A percentile compares a stretch with the other conserved stretches of the same genome.
Conservation (phyloP, 2,888 invertebrate species). For the Tillus elongatus region DNA sequence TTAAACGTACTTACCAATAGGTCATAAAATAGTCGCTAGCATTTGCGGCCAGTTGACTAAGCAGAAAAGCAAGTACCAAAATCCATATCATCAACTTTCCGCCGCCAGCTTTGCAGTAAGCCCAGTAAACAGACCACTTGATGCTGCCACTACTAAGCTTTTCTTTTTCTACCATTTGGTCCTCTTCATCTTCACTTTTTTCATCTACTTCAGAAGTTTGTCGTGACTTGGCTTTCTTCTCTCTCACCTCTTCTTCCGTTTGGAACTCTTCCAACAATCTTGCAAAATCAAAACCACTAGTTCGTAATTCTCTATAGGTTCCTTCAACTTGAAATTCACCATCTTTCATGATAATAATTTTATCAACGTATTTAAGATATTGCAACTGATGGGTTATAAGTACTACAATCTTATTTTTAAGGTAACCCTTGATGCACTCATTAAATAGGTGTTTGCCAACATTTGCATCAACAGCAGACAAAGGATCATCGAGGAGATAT, state of each 20-base stretch:
- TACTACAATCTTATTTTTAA: conserved; percentile 52
- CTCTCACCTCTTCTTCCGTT: conserved; percentile 31
- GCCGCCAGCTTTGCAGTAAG: conserved; percentile 49
- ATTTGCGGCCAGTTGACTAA: conserved; percentile 54
- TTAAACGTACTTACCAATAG: conserved; percentile 47
- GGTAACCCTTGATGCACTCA: conserved; percentile 55
- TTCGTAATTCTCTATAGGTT: conserved; percentile 38
- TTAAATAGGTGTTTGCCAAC: conserved; percentile 68
- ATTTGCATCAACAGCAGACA: conserved; percentile 72
- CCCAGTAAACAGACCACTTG: conserved; percentile 34
- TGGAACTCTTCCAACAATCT: conserved; percentile 39
- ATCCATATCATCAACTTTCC: conserved; percentile 40
- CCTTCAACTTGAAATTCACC: conserved; percentile 44
- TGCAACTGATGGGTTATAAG: conserved; percentile 66
- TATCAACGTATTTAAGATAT: conserved; percentile 39
- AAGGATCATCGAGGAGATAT: conserved; percentile 71
- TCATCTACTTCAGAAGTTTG: conserved; percentile 32
- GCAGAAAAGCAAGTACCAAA: conserved; percentile 43
- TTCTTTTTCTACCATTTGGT: conserved; percentile 34
- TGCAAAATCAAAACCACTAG: conserved; percentile 46
- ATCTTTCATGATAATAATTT: conserved; percentile 40
- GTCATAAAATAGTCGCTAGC: conserved; percentile 62
- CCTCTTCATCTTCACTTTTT: conserved; percentile 34
- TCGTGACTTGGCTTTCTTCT: conserved; percentile 31
- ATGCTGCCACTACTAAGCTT: conserved; percentile 31